These are phyloP conservation scores for Xiphophorus birchmanni DNA, from an alignment of 2,797 vertebrate species.

Conservation along the genomic window DNA sequence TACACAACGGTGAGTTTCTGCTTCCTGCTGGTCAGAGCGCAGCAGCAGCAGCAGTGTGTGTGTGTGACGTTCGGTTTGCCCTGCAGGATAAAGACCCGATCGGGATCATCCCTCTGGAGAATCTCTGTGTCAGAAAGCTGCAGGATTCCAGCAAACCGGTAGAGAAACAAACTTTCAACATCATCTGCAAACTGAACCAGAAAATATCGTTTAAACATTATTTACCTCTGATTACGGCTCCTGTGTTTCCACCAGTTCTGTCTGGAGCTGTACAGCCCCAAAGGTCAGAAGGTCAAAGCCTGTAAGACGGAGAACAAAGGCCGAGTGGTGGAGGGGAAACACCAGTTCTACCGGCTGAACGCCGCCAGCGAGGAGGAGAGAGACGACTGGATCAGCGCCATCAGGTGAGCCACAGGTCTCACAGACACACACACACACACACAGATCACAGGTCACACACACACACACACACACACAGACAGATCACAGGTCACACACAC, in stretches of 20 bases:
- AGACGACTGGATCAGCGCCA: slow-evolving; percentile 89
- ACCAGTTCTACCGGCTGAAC: slow-evolving; percentile 91
- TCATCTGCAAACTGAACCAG: slow-evolving; percentile 25
- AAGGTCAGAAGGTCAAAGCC: slow-evolving; percentile 94
- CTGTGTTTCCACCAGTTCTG: slow-evolving; percentile 79
- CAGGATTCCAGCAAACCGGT: slow-evolving; percentile 88
- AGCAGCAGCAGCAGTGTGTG: background rate
- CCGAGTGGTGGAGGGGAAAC: slow-evolving; percentile 92
- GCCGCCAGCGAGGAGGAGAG: slow-evolving; percentile 86
- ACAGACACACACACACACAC: too few relatives aligned
- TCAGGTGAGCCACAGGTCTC: slow-evolving; percentile 80
- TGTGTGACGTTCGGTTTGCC: background rate
- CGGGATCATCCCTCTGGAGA: slow-evolving; percentile 94
- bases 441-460: too few relatives aligned
- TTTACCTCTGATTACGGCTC: too few relatives aligned
- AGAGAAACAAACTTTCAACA: background rate
- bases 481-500: too few relatives aligned
- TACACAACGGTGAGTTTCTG: slow-evolving; percentile 89
- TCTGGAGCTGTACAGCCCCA: slow-evolving; percentile 88
- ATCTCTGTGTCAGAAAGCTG: slow-evolving; percentile 85
- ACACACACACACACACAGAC: too few relatives aligned
- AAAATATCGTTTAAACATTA: slow-evolving; percentile 10
- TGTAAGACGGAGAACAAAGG: slow-evolving; percentile 93
- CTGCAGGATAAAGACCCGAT: slow-evolving; percentile 93
- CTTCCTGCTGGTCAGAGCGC: background rate